Percentiles rank a stretch among this genome's conserved stretches.
phyloP scores from a whole-genome alignment of 2,113 vertebrate species.

The Polypterus bichir region DNA sequence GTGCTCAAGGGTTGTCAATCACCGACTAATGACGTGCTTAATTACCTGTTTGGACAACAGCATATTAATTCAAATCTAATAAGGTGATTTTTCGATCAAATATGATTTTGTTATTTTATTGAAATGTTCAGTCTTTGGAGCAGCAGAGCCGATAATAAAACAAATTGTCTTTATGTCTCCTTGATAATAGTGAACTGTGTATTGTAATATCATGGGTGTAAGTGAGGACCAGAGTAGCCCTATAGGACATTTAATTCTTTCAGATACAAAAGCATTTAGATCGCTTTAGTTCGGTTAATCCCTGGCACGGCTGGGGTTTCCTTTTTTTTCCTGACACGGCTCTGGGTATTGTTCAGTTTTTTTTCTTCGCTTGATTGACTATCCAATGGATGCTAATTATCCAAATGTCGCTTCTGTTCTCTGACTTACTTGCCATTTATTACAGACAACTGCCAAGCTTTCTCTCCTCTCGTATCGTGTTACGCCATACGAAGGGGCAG shows the following conservation, averaged over 20 bases:
- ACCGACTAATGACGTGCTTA: too few relatives aligned
- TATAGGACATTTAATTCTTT: conserved; percentile 50
- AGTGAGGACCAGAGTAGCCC: conserved; percentile 38
- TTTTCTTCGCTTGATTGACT: conserved; percentile 65
- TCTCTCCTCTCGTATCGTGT: conserved; percentile 71
- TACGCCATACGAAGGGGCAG: conserved; percentile 62
- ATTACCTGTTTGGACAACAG: too few relatives aligned
- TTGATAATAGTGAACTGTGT: too few relatives aligned
- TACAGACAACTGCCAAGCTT: conserved; percentile 68
- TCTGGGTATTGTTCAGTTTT: conserved; percentile 67
- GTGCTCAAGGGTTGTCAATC: too few relatives aligned
- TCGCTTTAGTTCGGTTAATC: conserved; percentile 72
- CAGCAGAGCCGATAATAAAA: too few relatives aligned
- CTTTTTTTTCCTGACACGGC: conserved; percentile 69
- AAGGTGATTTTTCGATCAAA: too few relatives aligned
- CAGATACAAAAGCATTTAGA: conserved; percentile 70
- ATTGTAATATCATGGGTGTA: conserved; percentile 50
- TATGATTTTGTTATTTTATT: too few relatives aligned
- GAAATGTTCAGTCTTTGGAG: too few relatives aligned
- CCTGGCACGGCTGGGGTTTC: conserved; percentile 60
- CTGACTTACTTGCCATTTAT: conserved; percentile 65
- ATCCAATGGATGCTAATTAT: conserved; percentile 73
- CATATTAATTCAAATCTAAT: too few relatives aligned
- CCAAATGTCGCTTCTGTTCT: conserved; percentile 71
- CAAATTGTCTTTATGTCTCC: too few relatives aligned